These are phyloP conservation scores for Drymodes brunneopygia DNA, from an alignment of 2,113 vertebrate genomes.

Conservation along the genomic window DNA sequence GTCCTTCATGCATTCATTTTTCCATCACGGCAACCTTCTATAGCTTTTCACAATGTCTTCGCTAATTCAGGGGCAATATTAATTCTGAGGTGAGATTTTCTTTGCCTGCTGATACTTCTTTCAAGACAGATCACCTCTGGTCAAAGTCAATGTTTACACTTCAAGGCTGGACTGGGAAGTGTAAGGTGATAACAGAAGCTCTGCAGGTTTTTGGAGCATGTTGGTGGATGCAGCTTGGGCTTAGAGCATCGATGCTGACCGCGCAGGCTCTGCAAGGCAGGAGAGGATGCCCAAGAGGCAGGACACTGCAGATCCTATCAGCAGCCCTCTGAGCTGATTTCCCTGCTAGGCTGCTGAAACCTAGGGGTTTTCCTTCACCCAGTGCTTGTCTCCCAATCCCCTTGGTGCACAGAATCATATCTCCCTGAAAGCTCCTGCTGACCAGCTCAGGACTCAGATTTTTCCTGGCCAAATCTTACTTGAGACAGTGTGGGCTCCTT, in stretches of 20 bases:
- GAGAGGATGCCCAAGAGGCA: background rate
- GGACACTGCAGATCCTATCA: background rate
- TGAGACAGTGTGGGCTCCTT: background rate
- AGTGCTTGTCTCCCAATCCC: background rate
- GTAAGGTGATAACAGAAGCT: background rate
- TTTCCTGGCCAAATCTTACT: background rate
- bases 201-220: background rate
- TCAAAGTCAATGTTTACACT: background rate
- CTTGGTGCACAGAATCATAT: background rate
- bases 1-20: constrained; percentile 3
- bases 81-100: background rate
- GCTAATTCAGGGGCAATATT: background rate
- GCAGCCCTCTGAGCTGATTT: background rate
- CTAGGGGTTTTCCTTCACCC: background rate
- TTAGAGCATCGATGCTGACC: background rate
- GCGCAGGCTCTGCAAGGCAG: background rate
- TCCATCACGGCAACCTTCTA: background rate
- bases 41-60: background rate
- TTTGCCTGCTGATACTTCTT: background rate
- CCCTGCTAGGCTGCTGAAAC: background rate
- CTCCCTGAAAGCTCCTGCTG: background rate
- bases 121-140: background rate
- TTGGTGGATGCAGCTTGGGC: background rate
- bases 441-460: background rate
- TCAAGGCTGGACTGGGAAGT: background rate